These are phyloP conservation scores for Hydrozoanthus gracilis DNA, from an alignment of 92 coral and sea anemone genomes.

Conservation along the genomic window DNA sequence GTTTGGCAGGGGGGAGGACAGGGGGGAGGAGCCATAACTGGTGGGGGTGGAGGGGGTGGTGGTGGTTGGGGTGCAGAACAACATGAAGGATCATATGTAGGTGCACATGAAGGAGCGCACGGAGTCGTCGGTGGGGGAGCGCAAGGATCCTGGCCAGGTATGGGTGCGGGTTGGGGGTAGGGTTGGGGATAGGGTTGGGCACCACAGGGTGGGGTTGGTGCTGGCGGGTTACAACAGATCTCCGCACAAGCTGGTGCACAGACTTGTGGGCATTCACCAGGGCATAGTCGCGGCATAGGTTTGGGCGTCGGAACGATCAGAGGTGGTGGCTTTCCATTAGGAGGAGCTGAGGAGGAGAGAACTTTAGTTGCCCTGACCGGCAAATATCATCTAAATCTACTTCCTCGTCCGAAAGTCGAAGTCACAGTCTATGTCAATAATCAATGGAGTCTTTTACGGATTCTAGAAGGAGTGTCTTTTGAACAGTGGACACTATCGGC, in stretches of 20 bases:
- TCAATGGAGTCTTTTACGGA: too few species aligned
- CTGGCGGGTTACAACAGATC: constrained; percentile 69
- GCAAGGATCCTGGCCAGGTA: constrained; percentile 39
- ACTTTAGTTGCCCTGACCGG: background rate
- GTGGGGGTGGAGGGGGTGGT: constrained; percentile 71
- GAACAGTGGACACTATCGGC: too few species aligned
- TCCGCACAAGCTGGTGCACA: constrained; percentile 89
- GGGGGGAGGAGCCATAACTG: constrained; percentile 71
- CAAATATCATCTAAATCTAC: background rate
- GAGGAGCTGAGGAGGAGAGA: constrained; percentile 59
- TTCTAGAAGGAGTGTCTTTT: too few species aligned
- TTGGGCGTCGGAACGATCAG: constrained; percentile 73
- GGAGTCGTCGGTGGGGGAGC: constrained; percentile 47
- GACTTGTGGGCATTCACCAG: constrained; percentile 75
- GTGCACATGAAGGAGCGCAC: constrained; percentile 63
- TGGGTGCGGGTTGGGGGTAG: constrained; percentile 45
- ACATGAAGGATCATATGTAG: constrained; percentile 59
- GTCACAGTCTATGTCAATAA: background rate
- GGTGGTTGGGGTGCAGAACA: constrained; percentile 57
- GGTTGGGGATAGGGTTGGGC: constrained; percentile 51
- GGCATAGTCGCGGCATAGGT: constrained; percentile 76
- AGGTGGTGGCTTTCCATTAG: constrained; percentile 71
- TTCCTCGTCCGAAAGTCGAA: background rate
- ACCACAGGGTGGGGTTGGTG: constrained; percentile 35
- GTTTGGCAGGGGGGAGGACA: constrained; percentile 60